Evolutionary conservation across 2,113 vertebrate species (phyloP), one percentile per base, ranked within the genome.

Genomic region (Aegithalos caudatus): DNA sequence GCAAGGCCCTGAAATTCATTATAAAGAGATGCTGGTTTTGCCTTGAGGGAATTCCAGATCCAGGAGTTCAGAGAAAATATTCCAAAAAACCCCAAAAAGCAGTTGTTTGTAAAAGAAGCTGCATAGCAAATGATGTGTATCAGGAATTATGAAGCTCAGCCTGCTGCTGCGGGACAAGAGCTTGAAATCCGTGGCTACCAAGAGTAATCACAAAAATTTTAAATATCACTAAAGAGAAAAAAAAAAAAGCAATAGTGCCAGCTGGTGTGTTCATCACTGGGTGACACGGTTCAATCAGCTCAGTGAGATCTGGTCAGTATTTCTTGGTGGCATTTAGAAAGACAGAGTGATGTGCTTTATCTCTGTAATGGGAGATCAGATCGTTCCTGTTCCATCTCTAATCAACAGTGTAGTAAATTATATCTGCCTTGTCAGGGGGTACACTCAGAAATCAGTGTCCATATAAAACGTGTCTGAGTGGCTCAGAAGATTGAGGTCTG

Each of bases 321-420:
- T 80, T 87, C 74, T 80, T 61, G 22, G 71, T 77, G 67, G 21
- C 62, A 28, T 71, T 86, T 35, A 44, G 71, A n/a, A 92, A 93
- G 86, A 54, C 67, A 62, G 77, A 93, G 47, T 0, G 2, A 40
- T 86, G 82, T 77, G 62, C 58, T 92, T 85, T 72, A 53, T 88
- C 64, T 92, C 66, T 22, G 38, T 93, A 42, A 88, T 74, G 86
- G 83, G 54, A 80, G 86, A 77, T 33, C 33, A 69, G 38, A 86
- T 66, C 4, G 1, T 93, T 73, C 57, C 50, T 7, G 0, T 71
- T 64, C 82, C 62, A 22, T 45, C 86, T 80, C 71, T 73, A 81
- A 93, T 96, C 95, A 93, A 31, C 58, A 80, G 54, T 6, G 54
- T 20, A 62, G 81, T 86, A 83, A 90, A 92, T 96, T 47, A 77